Evolutionary conservation across 1,140 invertebrate species (phyloP), one percentile per base, ranked within the genome.

Genomic region (Pachypsylla venusta): DNA sequence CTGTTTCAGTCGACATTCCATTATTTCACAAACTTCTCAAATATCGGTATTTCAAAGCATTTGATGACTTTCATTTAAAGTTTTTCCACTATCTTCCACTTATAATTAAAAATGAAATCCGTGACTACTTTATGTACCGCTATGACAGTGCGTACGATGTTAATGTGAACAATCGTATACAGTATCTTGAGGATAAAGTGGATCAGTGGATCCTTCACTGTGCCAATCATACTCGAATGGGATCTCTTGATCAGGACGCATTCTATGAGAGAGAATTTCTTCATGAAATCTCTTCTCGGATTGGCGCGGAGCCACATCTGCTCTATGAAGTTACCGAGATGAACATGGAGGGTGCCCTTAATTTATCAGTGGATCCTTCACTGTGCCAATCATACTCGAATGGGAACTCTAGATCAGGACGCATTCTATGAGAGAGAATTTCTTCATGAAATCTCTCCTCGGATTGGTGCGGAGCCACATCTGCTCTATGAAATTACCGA

Each of bases 181-280:
- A 48, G 3, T 48, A 48, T 48, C n/a, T 48, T n/a, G 42, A 48
- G 42, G 42, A 48, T 4, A 48, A 48, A n/a, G 42, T 48, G 42
- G 42, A 48, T 22, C n/a, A 48, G 42, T 48, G 42, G 42, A 48
- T 48, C 4, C 42, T 48, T 22, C 5, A n/a, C n/a, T 48, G 42
- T 48, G 42, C 42, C 42, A 48, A 48, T 19, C 42, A 48, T 22
- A 48, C 42, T n/a, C 42, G 42, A 22, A 48, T 48, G 42, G 42
- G 42, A 10, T 19, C 16, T 4, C 16, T 48, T 4, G 4, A 19
- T 19, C 42, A 48, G 42, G 42, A 48, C 22, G 42, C 42, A 22
- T 48, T 10, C 42, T 48, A 48, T 48, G 42, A 48, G 42, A 19
- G 22, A 3, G 42, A 48, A 19, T 48, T 48, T n/a, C 42, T 48